Evolutionary conservation across 2,113 vertebrate species (phyloP).

Genomic region (Sapajus apella): DNA sequence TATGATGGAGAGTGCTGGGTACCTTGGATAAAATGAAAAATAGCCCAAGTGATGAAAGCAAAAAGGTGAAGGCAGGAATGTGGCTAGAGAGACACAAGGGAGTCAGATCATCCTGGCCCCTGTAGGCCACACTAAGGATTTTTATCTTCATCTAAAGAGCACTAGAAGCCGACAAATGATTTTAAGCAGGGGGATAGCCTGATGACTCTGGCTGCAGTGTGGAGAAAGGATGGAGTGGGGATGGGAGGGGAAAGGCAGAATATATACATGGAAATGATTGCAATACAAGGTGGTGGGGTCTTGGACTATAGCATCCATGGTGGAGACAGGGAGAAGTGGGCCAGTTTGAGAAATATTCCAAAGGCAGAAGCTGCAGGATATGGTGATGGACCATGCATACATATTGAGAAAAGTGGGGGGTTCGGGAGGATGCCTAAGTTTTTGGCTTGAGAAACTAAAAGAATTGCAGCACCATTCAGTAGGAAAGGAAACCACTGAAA

Average conservation of each 20-base stretch:
- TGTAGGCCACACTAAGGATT: neutral
- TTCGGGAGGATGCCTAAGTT: neutral
- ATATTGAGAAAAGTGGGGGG: neutral
- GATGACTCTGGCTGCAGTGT: neutral
- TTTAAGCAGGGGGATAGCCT: neutral
- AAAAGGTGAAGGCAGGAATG: neutral
- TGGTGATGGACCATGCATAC: neutral
- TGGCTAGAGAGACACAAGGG: neutral
- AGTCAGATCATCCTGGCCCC: neutral
- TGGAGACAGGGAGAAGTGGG: neutral
- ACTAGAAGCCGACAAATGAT: neutral
- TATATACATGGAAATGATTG: neutral
- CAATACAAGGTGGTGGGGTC: neutral
- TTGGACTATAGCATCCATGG: neutral
- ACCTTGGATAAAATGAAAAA: neutral
- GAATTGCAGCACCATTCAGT: neutral
- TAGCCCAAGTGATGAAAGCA: neutral
- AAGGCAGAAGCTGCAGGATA: neutral
- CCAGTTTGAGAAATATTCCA: neutral
- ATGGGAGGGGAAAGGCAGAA: neutral
- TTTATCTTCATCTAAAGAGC: conserved; percentile 30
- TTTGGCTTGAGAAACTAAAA: neutral
- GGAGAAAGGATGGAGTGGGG: neutral
- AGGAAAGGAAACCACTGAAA: neutral
- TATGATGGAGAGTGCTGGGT: neutral